Evolutionary conservation across 2,113 vertebrate genomes (phyloP), one percentile per base, ranked within the genome.

Genomic region (Muscicapa adusta): DNA sequence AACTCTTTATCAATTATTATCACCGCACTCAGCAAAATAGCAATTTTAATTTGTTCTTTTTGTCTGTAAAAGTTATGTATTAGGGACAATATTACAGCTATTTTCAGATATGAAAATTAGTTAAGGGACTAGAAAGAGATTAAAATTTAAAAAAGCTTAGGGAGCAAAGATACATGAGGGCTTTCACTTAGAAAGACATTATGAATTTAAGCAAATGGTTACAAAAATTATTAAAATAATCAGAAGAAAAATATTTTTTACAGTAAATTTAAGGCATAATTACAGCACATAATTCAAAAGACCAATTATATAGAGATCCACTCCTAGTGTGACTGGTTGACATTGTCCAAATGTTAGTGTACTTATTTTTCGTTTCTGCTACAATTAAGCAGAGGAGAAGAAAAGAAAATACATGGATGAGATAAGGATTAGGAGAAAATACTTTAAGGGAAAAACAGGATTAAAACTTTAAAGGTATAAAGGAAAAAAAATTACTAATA

Each of bases 1-100:
- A 75, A 48, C 16, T 38, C n/a, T 12, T 22, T 19, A 36, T 24
- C 48, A 60, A 60, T 60, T 36, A 70, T 51, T 70, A 60, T 18
- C 26, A 24, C 6, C 20, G 17, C 5, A 2, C 43, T 31, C 56
- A 60, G 4, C 9, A 75, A 25, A 60, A 48, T 31, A 60, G 5
- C 20, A 31, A 38, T 38, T 38, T 38, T 48, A 25, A 31, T 48
- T 36, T 38, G 26, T 9, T 38, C 12, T 22, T 33, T 33, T 48
- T 5, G 23, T 75, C 28, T 31, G n/a, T 31, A 48, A 36, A 75
- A 48, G 9, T 18, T 48, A 38, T 0, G 0, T 19, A 2, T 24
- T 61, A 31, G 73, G 43, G 9, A 60, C 9, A 60, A 38, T 31
- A 75, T 15, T 31, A 12, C 12, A 48, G n/a, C 20, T 38, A 61